phyloP scores from a whole-genome alignment of 2,797 vertebrate genomes.

The Poeciliopsis paucimaculata region DNA sequence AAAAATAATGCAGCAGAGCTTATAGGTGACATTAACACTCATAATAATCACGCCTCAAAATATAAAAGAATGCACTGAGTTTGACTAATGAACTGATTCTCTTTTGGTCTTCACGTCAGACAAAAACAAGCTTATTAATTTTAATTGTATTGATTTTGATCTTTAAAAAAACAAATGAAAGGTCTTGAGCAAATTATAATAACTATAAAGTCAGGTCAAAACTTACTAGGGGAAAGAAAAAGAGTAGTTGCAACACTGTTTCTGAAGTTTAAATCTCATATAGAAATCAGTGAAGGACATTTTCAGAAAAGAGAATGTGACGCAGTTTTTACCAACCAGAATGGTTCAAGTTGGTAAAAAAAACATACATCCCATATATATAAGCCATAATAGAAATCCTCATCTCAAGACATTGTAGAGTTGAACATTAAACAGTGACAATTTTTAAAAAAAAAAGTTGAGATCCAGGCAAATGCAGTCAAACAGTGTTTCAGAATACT shows the following conservation, averaged over 20 bases:
- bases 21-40: constrained; percentile 5
- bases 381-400: not conserved
- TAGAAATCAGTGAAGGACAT: not conserved
- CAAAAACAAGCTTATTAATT: not conserved
- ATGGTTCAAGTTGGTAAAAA: not conserved
- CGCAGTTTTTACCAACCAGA: not conserved
- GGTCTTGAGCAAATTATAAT: not conserved
- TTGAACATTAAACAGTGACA: not conserved
- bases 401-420: not conserved
- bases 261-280: not conserved
- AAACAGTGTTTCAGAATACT: not conserved
- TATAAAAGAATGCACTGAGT: not conserved
- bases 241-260: not conserved
- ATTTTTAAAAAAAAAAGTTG: not conserved
- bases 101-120: not conserved
- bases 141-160: not conserved
- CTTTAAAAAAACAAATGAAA: not conserved
- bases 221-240: not conserved
- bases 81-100: not conserved
- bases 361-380: no score
- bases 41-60: not conserved
- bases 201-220: not conserved
- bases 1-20: not conserved
- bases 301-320: not conserved
- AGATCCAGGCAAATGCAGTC: no score